Base-by-base conservation (phyloP, 2,797 vertebrate species). In the Acanthurus leucopareius region DNA sequence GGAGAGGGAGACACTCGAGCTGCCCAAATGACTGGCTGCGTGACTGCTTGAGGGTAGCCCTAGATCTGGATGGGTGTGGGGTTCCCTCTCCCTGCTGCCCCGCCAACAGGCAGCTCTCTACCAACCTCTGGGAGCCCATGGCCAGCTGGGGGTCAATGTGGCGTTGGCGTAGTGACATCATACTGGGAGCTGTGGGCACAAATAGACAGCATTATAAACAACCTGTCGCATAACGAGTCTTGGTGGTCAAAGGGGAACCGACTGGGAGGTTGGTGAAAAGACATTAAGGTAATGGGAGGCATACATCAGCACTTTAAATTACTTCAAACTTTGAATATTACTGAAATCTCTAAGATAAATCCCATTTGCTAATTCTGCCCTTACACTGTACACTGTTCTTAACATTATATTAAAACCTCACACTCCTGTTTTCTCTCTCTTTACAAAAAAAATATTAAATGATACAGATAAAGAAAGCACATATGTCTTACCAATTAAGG, bases 81-180 rank as follows among this genome's bases (percentile, higher is more conserved):
- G 88, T 88, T 70, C 93, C 94, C 83, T 95, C 92, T 48, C 95
- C 96, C 76, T 91, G 94, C 71, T 94, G 93, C 87, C 95, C 91
- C 3, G 74, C 82, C 89, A 86, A 86, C 51, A 93, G 93, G 82
- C 95, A 94, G 86, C 95, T 92, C 95, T 99, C 98, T 97, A 99
- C 98, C 96, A 98, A 99, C 98, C 98, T 99, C 97, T 98, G 98
- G 68, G 97, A 98, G 96, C 97, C 97, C 86, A 96, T 93, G 88
- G 94, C 93, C 89, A 96, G 95, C 94, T 96, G 97, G 1, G 97
- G 94, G 86, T 99, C 98, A 92, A 96, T 95, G 92, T 97, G 96
- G 86, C 98, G 97, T 93, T 99, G 97, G 73, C 98, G 97, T 79
- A 99, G 94, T 28, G 96, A 94, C 93, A 97, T 95, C 96, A 99